Evolutionary conservation across 1,140 invertebrate species (phyloP).

Genomic region (Medauroidea extradentata): DNA sequence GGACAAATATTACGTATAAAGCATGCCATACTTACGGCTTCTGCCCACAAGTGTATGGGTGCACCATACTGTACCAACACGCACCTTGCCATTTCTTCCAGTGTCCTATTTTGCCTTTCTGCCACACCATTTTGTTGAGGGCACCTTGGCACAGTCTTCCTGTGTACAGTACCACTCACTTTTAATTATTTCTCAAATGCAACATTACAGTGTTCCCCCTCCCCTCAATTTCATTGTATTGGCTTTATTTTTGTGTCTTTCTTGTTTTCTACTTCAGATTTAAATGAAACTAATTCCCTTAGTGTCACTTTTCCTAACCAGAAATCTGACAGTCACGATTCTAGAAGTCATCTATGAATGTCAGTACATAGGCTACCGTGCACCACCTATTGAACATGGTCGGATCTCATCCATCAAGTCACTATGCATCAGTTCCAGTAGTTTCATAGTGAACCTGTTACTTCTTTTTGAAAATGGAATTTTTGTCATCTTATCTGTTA

Average conservation of each 20-base stretch:
- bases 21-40: conserved; percentile 7
- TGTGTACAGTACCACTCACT: neutral
- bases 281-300: neutral
- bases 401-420: too few relatives aligned
- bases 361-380: too few relatives aligned
- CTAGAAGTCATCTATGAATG: too few relatives aligned
- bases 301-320: too few relatives aligned
- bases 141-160: conserved; percentile 22
- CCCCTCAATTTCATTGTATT: conserved; percentile 4
- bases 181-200: conserved; percentile 1
- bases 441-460: too few relatives aligned
- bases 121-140: conserved; percentile 33
- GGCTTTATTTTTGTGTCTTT: neutral
- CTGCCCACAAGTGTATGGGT: conserved; percentile 10
- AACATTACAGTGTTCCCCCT: neutral
- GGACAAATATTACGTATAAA: conserved; percentile 2
- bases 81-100: conserved; percentile 24
- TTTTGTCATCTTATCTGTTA: too few relatives aligned
- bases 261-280: neutral
- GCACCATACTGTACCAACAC: conserved; percentile 21
- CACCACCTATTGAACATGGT: too few relatives aligned
- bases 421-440: too few relatives aligned
- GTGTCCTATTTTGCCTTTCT: conserved; percentile 29
- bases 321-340: too few relatives aligned
- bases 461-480: too few relatives aligned